A percentile compares a stretch with the other conserved stretches of the same genome.
These are phyloP conservation scores for Xestia c-nigrum DNA, from an alignment of 2,888 invertebrate genomes.

Conservation along the genomic window DNA sequence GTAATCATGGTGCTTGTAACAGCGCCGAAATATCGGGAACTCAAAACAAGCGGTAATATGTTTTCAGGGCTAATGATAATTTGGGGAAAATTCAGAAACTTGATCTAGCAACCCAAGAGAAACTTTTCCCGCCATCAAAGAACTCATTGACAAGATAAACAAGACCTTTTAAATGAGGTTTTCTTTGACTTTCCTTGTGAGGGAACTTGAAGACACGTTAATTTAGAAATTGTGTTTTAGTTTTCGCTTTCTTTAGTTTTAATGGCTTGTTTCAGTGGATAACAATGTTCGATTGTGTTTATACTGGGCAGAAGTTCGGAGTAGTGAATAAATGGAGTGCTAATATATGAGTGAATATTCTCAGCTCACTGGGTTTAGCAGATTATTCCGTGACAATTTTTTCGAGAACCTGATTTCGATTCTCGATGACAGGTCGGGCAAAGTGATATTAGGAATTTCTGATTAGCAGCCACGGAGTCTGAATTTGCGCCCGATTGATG, in stretches of 20 bases:
- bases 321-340: slow-evolving; percentile 17
- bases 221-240: slow-evolving; percentile 60
- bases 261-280: slow-evolving; percentile 69
- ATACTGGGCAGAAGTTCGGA: slow-evolving; percentile 30
- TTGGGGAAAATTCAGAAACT: not conserved
- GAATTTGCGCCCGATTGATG: too few species aligned
- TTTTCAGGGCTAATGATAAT: too few species aligned
- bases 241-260: slow-evolving; percentile 64
- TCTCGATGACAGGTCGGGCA: too few species aligned
- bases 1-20: too few species aligned
- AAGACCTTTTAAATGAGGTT: slow-evolving; percentile 30
- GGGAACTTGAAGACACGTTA: slow-evolving; percentile 47
- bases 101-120: slow-evolving; percentile 2
- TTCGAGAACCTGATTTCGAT: too few species aligned
- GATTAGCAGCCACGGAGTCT: too few species aligned
- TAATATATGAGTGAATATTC: not conserved
- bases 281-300: slow-evolving; percentile 71
- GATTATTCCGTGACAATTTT: too few species aligned
- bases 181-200: slow-evolving; percentile 39
- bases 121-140: slow-evolving; percentile 42
- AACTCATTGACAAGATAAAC: slow-evolving; percentile 30
- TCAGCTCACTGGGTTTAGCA: not conserved
- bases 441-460: too few species aligned
- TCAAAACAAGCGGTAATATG: too few species aligned
- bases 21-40: too few species aligned